Conservation (phyloP, 1,140 invertebrate species). For the Polyergus mexicanus region DNA sequence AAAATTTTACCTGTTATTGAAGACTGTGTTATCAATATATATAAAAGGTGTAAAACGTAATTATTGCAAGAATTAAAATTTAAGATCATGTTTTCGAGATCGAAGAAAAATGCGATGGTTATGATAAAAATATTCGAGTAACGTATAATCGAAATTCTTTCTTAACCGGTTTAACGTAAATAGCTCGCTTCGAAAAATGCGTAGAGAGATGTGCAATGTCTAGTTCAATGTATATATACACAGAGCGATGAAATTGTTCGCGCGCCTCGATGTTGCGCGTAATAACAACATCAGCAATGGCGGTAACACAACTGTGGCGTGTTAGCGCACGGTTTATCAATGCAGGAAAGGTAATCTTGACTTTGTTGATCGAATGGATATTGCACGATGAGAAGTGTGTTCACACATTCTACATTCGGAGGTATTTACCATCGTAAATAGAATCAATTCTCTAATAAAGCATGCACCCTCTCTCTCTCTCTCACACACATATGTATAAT, state of each 20-base stretch:
- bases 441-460: constrained; percentile 58
- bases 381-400: constrained; percentile 35
- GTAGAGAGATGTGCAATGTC: background rate
- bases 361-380: constrained; percentile 50
- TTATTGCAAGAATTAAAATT: no score
- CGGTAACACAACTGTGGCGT: background rate
- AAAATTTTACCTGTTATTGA: no score
- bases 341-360: constrained; percentile 30
- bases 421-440: constrained; percentile 70
- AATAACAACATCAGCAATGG: constrained; percentile 30
- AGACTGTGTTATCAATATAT: background rate
- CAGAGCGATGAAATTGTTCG: constrained; percentile 11
- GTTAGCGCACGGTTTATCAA: constrained; percentile 26
- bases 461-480: no score
- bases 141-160: background rate
- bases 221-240: background rate
- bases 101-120: background rate
- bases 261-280: constrained; percentile 4
- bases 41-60: background rate
- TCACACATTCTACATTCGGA: constrained; percentile 36
- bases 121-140: background rate
- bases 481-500: no score
- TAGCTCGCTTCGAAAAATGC: constrained; percentile 1
- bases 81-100: no score
- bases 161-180: constrained; percentile 4